These are phyloP conservation scores for Pogonocichla stellata DNA, from an alignment of 2,113 vertebrate species.

Conservation along the genomic window DNA sequence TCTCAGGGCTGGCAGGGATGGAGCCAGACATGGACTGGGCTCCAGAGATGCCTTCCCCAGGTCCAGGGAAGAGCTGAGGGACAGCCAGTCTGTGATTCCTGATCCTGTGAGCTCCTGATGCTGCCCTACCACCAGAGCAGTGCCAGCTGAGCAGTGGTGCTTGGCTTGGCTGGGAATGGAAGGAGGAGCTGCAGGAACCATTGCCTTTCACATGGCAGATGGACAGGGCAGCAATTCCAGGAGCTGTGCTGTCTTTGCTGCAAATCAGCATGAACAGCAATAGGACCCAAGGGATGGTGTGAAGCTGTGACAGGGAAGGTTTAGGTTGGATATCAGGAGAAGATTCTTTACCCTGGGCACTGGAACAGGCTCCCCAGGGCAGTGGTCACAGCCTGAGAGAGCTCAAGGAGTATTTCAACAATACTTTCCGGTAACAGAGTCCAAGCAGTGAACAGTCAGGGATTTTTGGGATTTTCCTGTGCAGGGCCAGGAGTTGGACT, in stretches of 20 bases:
- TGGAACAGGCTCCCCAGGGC: not conserved
- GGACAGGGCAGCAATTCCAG: not conserved
- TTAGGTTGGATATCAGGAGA: not conserved
- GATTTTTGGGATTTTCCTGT: not conserved
- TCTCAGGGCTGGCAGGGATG: not conserved
- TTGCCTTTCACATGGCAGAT: not conserved
- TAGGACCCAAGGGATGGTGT: fast-evolving
- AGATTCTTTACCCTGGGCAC: not conserved
- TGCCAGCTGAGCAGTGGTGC: not conserved
- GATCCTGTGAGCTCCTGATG: not conserved
- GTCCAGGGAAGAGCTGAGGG: not conserved
- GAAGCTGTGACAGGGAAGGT: not conserved
- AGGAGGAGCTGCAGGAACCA: not conserved
- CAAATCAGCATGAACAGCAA: not conserved
- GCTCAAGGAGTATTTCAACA: not conserved
- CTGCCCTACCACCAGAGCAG: not conserved
- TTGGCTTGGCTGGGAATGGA: not conserved
- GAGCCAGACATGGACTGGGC: not conserved
- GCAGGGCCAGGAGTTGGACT: not conserved
- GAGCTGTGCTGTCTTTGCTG: not conserved
- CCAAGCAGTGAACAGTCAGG: too few relatives aligned
- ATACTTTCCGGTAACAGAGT: too few relatives aligned
- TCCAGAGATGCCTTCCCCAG: not conserved
- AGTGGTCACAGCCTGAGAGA: not conserved
- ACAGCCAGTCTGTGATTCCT: not conserved